Evolutionary conservation across 2,113 vertebrate species (phyloP), one percentile per base, ranked within the genome.

Genomic region (Malurus cyaneus): DNA sequence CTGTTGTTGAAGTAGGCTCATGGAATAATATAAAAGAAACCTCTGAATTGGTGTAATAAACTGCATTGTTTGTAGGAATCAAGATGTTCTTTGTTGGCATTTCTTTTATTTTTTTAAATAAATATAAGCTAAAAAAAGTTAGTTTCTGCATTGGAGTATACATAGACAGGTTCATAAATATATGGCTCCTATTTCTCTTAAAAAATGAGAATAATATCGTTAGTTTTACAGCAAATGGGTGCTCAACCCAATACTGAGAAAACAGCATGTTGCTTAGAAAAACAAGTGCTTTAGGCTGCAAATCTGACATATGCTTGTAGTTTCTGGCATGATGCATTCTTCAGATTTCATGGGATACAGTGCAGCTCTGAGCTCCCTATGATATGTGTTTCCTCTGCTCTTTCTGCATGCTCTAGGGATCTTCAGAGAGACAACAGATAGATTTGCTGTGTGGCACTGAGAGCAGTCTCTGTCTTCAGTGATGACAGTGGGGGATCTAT

Each of bases 211-310:
- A 67, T 77, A 76, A 52, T 39, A n/a, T 2, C 62, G 32, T 56
- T 62, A 67, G 66, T 66, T 97, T 85, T 80, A 44, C 41, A 86
- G 64, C 59, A 92, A 95, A 79, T 1, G 5, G 17, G 21, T 67
- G 44, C 41, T 86, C 70, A 94, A 59, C 34, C 31, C 80, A 90
- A 57, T 67, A 80, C 6, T 72, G 72, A 52, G 64, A 86, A 94
- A 80, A 56, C 52, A 59, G 56, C 39, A 62, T 36, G 46, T 19
- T 74, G 74, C 79, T 93, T 71, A 88, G 65, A 74, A 71, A 95
- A 93, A 66, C 54, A 86, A 94, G 81, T 79, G 89, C 79, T 95
- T 88, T 77, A 80, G 91, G 78, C 70, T 74, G 80, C n/a, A 49
- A 77, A 91, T 93, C 41, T 61, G 81, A 86, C 85, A 88, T 47